Base-by-base conservation (phyloP, 2,888 invertebrate genomes). In the Dimorphilus gyrociliatus region DNA sequence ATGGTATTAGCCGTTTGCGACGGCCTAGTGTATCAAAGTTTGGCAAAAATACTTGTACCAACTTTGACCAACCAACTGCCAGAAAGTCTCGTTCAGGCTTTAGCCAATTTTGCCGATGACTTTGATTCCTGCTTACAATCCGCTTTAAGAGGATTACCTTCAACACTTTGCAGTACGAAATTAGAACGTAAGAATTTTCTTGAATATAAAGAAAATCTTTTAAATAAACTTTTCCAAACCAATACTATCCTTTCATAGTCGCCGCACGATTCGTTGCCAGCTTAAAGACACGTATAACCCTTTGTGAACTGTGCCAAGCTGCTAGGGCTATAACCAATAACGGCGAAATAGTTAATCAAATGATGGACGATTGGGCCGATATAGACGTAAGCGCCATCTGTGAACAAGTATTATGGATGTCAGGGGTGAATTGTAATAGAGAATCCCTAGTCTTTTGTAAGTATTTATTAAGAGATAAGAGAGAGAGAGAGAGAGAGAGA, bases 1-100 rank as follows among this genome's bases (percentile, higher is more conserved):
- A 58, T 55, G 34, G 44, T 67, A 31, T 60, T 67, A 3, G 66
- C 63, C 2, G 60, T 65, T 7, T 67, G 66, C 45, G 66, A 67
- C 45, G 55, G 60, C 28, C 63, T 66, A 26, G 48, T 66, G 17
- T 67, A 67, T 47, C 55, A 57, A 33, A 56, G 65, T 13, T 51
- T 67, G 15, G 53, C 61, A 12, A 55, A 51, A 19, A 64, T 64
- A 8, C 50, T 67, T 28, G 54, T 66, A 50, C 65, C 66, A 2
- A 59, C 65, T 6, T 56, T 63, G 4, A 42, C 63, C 16, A 64
- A 64, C 41, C 46, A 60, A 3, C 36, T 63, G 13, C 59, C 62
- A 3, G 62, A 63, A 36, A 63, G 63, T 42, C 42, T 66, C 25
- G 59, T 55, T 4, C 62, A 65, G 36, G 58, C 64, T 23, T 63